Conservation (phyloP, 2,113 vertebrate species). For the Cinclus cinclus region DNA sequence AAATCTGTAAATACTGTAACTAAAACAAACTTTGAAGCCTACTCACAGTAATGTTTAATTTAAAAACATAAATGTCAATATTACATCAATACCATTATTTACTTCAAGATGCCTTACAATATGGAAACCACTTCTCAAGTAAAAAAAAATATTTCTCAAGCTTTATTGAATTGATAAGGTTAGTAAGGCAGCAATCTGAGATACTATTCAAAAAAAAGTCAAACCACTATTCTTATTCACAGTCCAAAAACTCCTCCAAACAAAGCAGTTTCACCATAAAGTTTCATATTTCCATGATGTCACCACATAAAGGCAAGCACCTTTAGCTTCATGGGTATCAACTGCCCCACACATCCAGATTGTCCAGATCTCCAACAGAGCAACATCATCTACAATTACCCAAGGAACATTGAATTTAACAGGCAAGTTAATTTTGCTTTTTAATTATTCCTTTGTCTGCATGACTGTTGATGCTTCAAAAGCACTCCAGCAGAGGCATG, state of each 20-base stretch:
- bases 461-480: not conserved
- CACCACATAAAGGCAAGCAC: not conserved
- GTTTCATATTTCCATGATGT: not conserved
- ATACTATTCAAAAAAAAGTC: not conserved
- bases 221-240: not conserved
- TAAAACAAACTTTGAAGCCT: not conserved
- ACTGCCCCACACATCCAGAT: not conserved
- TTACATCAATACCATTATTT: not conserved
- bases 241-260: not conserved
- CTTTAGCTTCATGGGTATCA: not conserved
- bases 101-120: not conserved
- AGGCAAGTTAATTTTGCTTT: not conserved
- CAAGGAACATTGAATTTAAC: not conserved
- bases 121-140: not conserved
- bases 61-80: conserved; percentile 3
- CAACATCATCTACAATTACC: not conserved
- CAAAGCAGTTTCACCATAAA: not conserved
- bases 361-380: not conserved
- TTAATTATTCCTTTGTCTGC: not conserved
- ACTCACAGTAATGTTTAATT: not conserved
- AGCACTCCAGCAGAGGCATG: not conserved
- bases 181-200: not conserved
- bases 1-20: not conserved
- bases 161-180: not conserved
- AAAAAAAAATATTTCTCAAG: not conserved